A percentile compares a stretch with the other conserved stretches of the same genome.
Conservation (phyloP, 2,888 invertebrate genomes). For the Papilio elwesi region DNA sequence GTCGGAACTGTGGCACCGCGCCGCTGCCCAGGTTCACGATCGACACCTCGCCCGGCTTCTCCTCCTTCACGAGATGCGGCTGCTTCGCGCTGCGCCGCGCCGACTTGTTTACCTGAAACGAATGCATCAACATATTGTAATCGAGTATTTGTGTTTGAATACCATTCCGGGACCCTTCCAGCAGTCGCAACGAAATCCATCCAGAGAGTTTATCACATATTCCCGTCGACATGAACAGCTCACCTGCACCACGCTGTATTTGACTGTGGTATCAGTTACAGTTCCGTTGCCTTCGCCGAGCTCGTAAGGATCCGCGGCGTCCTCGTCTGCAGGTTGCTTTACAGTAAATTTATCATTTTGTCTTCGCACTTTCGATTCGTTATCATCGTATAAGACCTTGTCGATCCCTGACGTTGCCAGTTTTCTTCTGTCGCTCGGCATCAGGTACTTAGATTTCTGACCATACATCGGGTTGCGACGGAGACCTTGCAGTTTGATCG, state of each 20-base stretch:
- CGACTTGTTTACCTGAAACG: conserved; percentile 35
- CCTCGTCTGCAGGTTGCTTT: background rate
- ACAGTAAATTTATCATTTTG: background rate
- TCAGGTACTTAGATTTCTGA: background rate
- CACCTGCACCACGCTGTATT: conserved; percentile 58
- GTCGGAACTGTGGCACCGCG: conserved; percentile 61
- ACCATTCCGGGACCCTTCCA: background rate
- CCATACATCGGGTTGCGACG: conserved; percentile 7
- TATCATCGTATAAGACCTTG: background rate
- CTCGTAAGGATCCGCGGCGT: background rate
- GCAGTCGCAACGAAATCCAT: background rate
- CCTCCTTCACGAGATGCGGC: conserved; percentile 56
- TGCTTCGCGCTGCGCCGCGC: conserved; percentile 45
- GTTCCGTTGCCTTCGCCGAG: background rate
- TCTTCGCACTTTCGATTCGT: background rate
- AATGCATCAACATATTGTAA: background rate
- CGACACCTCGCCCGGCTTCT: conserved; percentile 53
- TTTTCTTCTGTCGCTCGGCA: conserved; percentile 2
- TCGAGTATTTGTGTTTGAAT: background rate
- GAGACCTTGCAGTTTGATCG: conserved; percentile 15
- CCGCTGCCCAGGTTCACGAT: conserved; percentile 57
- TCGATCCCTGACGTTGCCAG: background rate
- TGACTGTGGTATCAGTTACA: conserved; percentile 42
- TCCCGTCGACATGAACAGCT: no score
- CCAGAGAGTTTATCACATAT: no score